Base-by-base conservation (phyloP, 2,888 invertebrate species). In the Encarsia formosa region DNA sequence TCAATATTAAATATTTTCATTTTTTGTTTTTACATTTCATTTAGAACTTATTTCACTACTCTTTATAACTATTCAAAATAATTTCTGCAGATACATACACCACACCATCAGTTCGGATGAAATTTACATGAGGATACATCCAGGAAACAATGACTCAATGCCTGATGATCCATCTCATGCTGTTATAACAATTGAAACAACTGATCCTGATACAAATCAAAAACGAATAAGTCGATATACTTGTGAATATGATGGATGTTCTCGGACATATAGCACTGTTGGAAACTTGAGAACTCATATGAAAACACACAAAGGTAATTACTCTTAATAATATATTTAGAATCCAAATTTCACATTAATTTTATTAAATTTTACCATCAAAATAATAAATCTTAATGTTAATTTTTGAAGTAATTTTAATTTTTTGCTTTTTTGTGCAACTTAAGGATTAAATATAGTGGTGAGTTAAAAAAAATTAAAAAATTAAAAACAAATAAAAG, bases 211-310 rank as follows among this genome's bases (percentile, higher is more conserved):
- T 49, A 80, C 79, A 32, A 78, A 78, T 67, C 79, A 80, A 62
- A 78, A 78, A 43, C 79, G 79, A 65, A 77, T 81, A 34, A 85
- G 84, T 63, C 79, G 91, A 63, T 93, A 89, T 74, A 83, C 81
- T 66, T 96, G 95, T 76, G 89, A 92, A 76, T 93, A 87, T 75
- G 87, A 88, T 56, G 91, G 90, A 15, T 95, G 95, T 73, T 80
- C 82, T 58, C 80, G 93, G 63, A 91, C 91, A 49, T 95, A 95
- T 74, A 94, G 92, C 71, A 95, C 95, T 5, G 87, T 91, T 61
- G 95, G 95, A 45, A 96, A 96, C 77, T 79, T 96, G 60, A 83
- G 92, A 68, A 95, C 95, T 55, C 96, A 96, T 77, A 85, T 92
- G 82, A 96, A 95, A 79, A 93, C 93, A 50, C 95, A 96, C 69